Evolutionary conservation across 2,113 vertebrate genomes (phyloP).

Genomic region (Ornithorhynchus anatinus): DNA sequence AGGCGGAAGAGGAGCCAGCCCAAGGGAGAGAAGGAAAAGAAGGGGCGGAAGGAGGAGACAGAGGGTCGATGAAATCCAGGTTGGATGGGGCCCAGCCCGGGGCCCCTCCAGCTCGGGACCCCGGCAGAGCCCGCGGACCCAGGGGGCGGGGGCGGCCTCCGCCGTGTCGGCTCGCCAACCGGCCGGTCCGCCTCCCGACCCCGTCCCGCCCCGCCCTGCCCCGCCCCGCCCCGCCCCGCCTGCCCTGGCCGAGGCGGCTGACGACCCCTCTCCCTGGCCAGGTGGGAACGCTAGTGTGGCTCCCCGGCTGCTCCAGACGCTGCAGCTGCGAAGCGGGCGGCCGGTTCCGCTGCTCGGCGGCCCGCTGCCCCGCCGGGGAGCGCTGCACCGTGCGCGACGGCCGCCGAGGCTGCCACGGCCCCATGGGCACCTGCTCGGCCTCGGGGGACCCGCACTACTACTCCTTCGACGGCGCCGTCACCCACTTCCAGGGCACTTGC

Average conservation of each 20-base stretch:
- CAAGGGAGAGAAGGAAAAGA: no score
- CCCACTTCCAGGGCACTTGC: conserved; percentile 77
- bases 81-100: neutral
- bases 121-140: neutral
- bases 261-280: neutral
- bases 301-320: conserved; percentile 30
- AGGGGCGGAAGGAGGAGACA: neutral
- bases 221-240: fast-evolving
- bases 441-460: conserved; percentile 77
- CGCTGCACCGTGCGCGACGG: conserved; percentile 59
- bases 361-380: conserved; percentile 39
- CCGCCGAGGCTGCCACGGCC: conserved; percentile 37
- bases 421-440: conserved; percentile 63
- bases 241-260: neutral
- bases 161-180: neutral
- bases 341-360: conserved; percentile 43
- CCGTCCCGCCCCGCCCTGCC: neutral
- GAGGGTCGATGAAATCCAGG: neutral
- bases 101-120: neutral
- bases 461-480: conserved; percentile 74
- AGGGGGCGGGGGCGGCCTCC: neutral
- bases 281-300: conserved; percentile 64
- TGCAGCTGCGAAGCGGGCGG: conserved; percentile 58
- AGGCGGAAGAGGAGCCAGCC: no score
- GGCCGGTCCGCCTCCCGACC: neutral